A percentile compares a stretch with the other conserved stretches of the same genome.
Conservation (phyloP, 2,888 invertebrate species). For the Elgonia sp. region DNA sequence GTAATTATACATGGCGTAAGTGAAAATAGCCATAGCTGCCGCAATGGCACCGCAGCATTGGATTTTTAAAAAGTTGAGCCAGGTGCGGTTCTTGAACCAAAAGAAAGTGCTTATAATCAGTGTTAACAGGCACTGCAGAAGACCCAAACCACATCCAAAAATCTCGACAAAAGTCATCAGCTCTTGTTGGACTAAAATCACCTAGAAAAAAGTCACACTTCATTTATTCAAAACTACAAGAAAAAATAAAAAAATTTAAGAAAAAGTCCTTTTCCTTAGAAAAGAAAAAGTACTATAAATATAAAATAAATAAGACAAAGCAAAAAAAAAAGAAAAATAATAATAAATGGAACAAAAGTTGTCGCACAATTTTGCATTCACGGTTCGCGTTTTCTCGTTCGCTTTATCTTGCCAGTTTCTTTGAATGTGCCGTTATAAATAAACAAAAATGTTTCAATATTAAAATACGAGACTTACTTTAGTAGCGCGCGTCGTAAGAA, state of each 20-base stretch:
- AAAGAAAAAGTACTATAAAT: not conserved
- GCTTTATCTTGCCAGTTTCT: constrained; percentile 37
- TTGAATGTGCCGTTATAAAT: constrained; percentile 30
- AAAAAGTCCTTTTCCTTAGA: not conserved
- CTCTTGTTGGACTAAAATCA: constrained; percentile 82
- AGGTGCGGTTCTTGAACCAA: constrained; percentile 88
- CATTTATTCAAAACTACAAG: constrained; percentile 28
- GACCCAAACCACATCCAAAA: constrained; percentile 88
- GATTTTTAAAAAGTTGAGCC: constrained; percentile 90
- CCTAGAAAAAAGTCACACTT: constrained; percentile 77
- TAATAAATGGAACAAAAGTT: constrained; percentile 32
- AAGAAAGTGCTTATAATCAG: constrained; percentile 87
- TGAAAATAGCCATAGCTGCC: constrained; percentile 90
- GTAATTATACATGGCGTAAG: constrained; percentile 85
- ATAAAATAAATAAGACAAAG: constrained; percentile 24
- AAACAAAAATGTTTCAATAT: constrained; percentile 56
- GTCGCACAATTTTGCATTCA: constrained; percentile 54
- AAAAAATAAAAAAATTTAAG: not conserved
- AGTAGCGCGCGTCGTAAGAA: constrained; percentile 88
- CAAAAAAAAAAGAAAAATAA: constrained; percentile 6
- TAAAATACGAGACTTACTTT: constrained; percentile 79
- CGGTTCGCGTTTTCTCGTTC: not conserved
- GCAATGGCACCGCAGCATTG: constrained; percentile 91
- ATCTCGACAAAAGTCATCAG: constrained; percentile 87
- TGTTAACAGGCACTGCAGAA: constrained; percentile 87